A percentile compares a stretch with the other conserved stretches of the same genome.
phyloP scores from a whole-genome alignment of 2,888 invertebrate genomes.

The Mesorhabditis spiculigera region DNA sequence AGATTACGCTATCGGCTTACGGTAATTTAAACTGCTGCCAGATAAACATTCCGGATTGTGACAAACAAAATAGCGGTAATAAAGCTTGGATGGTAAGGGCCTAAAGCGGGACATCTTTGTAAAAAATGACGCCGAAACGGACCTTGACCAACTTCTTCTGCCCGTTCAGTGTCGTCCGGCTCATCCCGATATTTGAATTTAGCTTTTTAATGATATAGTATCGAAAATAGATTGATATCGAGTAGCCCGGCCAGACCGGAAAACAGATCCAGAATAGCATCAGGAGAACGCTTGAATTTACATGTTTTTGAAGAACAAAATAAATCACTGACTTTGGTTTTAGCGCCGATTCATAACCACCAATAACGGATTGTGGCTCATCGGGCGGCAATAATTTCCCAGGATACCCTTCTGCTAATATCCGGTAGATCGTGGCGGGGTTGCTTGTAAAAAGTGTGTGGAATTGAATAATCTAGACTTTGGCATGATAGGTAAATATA shows the following conservation, averaged over 20 bases:
- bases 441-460: no score
- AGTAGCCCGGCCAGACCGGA: neutral
- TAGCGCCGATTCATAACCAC: no score
- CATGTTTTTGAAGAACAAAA: neutral
- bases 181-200: neutral
- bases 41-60: neutral
- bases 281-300: no score
- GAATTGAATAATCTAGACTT: no score
- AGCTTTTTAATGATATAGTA: neutral
- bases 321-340: no score
- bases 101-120: neutral
- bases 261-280: neutral
- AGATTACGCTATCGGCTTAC: neutral
- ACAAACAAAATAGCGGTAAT: neutral
- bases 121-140: no score
- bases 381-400: no score
- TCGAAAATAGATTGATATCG: neutral
- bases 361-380: no score
- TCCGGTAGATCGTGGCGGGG: no score
- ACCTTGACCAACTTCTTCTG: constrained; percentile 4
- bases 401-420: no score
- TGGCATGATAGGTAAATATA: no score
- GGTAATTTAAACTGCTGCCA: constrained; percentile 1
- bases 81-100: neutral
- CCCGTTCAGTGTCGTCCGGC: neutral